Evolutionary conservation across 2,888 invertebrate species (phyloP).

Genomic region (Allophyes oxyacanthae): DNA sequence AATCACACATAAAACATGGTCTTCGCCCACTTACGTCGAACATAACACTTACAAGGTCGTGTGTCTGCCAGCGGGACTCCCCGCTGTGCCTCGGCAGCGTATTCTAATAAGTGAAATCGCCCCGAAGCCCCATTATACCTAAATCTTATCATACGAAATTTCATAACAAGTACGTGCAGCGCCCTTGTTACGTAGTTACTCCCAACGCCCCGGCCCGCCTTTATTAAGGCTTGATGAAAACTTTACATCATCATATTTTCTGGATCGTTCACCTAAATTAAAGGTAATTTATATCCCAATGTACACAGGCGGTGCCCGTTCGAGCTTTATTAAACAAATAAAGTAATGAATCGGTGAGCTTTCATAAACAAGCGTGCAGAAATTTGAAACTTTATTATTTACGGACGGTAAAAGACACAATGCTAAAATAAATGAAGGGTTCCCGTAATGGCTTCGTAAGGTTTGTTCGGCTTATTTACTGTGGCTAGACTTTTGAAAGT

Average conservation of each 20-base stretch:
- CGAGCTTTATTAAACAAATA: constrained; percentile 86
- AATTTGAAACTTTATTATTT: constrained; percentile 81
- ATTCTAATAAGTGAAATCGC: constrained; percentile 52
- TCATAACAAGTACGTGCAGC: constrained; percentile 66
- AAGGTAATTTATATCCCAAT: constrained; percentile 87
- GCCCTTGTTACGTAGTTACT: constrained; percentile 57
- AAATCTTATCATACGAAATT: constrained; percentile 56
- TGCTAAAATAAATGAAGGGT: constrained; percentile 68
- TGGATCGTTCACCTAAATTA: constrained; percentile 86
- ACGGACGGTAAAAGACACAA: constrained; percentile 70
- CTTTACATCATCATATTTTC: constrained; percentile 86
- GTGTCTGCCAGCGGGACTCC: constrained; percentile 25
- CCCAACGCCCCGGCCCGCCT: constrained; percentile 58
- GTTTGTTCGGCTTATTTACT: constrained; percentile 49
- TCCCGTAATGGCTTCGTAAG: constrained; percentile 53
- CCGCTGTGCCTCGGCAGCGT: constrained; percentile 12
- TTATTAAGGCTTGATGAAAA: constrained; percentile 83
- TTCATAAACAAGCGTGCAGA: constrained; percentile 80
- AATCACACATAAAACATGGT: constrained; percentile 49
- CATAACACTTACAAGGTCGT: constrained; percentile 44
- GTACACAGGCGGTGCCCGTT: constrained; percentile 75
- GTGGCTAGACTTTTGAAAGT: constrained; percentile 56
- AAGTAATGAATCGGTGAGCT: constrained; percentile 83
- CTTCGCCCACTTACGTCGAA: constrained; percentile 32
- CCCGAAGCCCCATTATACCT: constrained; percentile 40